Percentiles rank a stretch among this genome's conserved stretches.
phyloP scores from a whole-genome alignment of 2,888 invertebrate genomes.

The Byasa hedistus region DNA sequence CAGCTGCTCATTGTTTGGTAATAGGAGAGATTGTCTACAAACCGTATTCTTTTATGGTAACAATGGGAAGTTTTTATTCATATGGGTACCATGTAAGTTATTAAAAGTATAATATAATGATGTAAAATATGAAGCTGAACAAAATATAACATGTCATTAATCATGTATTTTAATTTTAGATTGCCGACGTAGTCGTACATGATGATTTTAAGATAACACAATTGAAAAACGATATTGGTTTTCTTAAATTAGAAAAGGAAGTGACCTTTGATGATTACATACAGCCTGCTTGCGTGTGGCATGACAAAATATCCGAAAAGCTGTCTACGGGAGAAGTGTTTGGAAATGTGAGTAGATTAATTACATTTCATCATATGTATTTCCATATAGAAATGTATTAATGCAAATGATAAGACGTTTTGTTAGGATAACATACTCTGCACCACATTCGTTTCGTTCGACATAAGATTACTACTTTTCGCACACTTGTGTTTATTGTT shows the following conservation, averaged over 20 bases:
- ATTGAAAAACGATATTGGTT: background rate
- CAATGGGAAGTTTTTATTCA: background rate
- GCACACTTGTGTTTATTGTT: too few species aligned
- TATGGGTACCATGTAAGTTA: too few species aligned
- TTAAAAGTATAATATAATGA: too few species aligned
- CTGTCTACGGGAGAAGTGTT: background rate
- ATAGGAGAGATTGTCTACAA: background rate
- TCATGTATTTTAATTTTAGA: background rate
- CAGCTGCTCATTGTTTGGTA: conserved; percentile 1
- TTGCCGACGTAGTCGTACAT: background rate
- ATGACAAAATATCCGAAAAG: background rate
- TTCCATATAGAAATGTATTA: too few species aligned
- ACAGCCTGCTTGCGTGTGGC: conserved; percentile 1
- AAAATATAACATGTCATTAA: too few species aligned
- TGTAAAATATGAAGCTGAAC: too few species aligned
- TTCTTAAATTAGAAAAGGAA: background rate
- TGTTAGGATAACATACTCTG: too few species aligned
- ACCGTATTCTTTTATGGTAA: background rate
- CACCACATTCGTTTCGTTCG: too few species aligned
- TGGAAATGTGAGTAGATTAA: background rate
- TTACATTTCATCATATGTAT: too few species aligned
- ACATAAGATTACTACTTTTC: too few species aligned
- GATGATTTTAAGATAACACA: background rate
- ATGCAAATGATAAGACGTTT: too few species aligned
- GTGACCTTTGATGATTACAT: background rate